Conservation (phyloP, 2,113 vertebrate genomes). For the Stegostoma tigrinum region DNA sequence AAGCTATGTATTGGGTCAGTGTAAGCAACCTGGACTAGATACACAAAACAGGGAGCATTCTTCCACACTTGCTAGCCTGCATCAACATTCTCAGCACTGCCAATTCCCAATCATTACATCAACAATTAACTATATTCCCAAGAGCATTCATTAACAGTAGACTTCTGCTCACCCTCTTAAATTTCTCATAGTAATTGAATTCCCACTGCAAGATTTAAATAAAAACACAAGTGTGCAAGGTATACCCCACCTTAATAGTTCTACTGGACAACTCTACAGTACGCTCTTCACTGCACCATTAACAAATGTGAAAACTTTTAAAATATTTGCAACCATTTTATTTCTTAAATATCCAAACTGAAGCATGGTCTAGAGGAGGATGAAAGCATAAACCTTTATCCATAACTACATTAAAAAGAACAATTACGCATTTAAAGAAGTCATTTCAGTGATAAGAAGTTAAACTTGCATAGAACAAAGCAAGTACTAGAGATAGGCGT, state of each 20-base stretch:
- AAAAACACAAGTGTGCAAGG: neutral
- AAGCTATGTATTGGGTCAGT: neutral
- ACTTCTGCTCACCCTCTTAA: too few species aligned
- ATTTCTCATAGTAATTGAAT: neutral
- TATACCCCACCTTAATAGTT: neutral
- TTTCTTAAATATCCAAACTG: neutral
- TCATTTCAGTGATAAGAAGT: neutral
- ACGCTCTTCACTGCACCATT: neutral
- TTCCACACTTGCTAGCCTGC: neutral
- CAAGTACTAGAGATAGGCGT: neutral
- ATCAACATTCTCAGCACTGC: neutral
- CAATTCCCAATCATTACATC: neutral
- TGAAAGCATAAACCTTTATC: neutral
- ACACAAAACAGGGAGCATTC: neutral
- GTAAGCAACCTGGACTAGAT: neutral
- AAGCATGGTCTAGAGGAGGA: neutral
- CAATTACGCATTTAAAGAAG: neutral
- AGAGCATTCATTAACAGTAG: neutral
- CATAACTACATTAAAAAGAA: too few species aligned
- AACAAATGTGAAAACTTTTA: neutral
- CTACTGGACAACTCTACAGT: neutral
- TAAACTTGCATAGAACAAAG: slow-evolving; percentile 10
- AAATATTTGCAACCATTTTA: neutral
- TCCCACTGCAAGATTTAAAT: neutral
- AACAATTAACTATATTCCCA: neutral